Conservation (phyloP, 1,140 invertebrate genomes). For the Maniola jurtina region DNA sequence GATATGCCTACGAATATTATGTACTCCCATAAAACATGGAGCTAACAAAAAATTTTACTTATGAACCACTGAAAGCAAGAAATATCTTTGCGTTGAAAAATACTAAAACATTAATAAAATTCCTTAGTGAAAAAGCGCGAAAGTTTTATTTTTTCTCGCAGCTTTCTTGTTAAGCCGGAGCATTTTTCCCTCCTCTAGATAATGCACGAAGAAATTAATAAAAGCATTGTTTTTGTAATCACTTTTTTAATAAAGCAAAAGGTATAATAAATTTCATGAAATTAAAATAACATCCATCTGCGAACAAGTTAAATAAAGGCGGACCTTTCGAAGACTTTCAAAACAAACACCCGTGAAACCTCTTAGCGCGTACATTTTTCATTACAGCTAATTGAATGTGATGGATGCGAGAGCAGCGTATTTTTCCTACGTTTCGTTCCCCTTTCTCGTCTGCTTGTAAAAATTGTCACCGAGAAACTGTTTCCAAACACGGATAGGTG, state of each 20-base stretch:
- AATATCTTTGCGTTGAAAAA: constrained; percentile 23
- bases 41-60: not conserved
- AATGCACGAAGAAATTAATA: constrained; percentile 74
- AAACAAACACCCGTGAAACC: constrained; percentile 7
- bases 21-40: not conserved
- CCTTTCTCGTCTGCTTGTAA: not conserved
- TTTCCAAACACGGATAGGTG: constrained; percentile 16
- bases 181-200: constrained; percentile 47
- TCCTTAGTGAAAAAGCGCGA: constrained; percentile 56
- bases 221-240: constrained; percentile 55
- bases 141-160: constrained; percentile 58
- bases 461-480: constrained; percentile 1
- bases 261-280: constrained; percentile 21
- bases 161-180: constrained; percentile 49
- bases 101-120: constrained; percentile 64
- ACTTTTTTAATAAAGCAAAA: constrained; percentile 40
- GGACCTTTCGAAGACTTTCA: constrained; percentile 1
- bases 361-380: not conserved
- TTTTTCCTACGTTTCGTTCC: not conserved
- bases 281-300: constrained; percentile 28
- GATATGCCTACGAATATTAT: too few relatives aligned
- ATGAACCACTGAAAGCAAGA: constrained; percentile 14
- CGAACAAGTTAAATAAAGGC: not conserved
- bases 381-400: not conserved
- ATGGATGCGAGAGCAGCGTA: not conserved